phyloP scores from a whole-genome alignment of 2,888 invertebrate genomes.

The Daptonema setosum region DNA sequence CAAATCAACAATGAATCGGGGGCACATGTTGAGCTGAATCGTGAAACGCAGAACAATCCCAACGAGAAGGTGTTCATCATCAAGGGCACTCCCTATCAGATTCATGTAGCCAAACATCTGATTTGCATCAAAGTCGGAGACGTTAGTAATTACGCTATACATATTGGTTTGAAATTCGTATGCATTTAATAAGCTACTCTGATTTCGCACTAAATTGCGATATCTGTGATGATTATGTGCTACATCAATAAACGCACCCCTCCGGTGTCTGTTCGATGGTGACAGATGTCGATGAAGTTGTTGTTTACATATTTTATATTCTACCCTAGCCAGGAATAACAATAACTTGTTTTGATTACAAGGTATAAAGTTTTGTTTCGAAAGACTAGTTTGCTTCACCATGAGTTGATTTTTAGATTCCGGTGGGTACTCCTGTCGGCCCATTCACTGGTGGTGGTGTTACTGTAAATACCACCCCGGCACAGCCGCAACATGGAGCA shows the following conservation, averaged over 20 bases:
- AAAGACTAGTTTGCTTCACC: background rate
- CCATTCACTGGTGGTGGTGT: background rate
- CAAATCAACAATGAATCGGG: slow-evolving; percentile 71
- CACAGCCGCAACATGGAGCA: background rate
- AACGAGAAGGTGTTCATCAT: slow-evolving; percentile 69
- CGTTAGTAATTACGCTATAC: no score
- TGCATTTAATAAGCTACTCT: no score
- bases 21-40: slow-evolving; percentile 85
- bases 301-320: no score
- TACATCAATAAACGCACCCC: no score
- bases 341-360: no score
- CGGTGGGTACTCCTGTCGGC: slow-evolving; percentile 17
- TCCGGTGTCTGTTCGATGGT: background rate
- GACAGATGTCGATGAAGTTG: background rate
- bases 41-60: slow-evolving; percentile 54
- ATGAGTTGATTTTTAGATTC: background rate
- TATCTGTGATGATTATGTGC: no score
- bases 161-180: no score
- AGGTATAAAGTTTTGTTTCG: background rate
- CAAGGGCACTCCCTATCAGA: slow-evolving; percentile 71
- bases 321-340: no score
- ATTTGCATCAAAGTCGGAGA: slow-evolving; percentile 75
- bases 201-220: no score
- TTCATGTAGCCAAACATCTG: slow-evolving; percentile 80
- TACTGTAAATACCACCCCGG: background rate